phyloP scores from a whole-genome alignment of 2,888 invertebrate genomes.

The Trachelus stipa region DNA sequence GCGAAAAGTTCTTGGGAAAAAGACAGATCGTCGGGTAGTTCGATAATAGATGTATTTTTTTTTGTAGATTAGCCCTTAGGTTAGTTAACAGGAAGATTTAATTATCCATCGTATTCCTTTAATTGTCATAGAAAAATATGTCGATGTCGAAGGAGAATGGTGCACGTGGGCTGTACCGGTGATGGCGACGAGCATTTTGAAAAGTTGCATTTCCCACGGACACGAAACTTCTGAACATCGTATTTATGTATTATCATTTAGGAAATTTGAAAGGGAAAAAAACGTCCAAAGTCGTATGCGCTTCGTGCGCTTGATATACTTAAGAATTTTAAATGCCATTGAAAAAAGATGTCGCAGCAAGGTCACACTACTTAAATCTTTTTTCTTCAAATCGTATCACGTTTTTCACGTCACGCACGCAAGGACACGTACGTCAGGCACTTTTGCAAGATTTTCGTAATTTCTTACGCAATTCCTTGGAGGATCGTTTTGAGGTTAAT shows the following conservation, averaged over 20 bases:
- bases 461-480: not conserved
- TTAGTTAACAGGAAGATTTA: not conserved
- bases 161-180: not conserved
- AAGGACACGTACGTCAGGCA: not conserved
- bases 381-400: not conserved
- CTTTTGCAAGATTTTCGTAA: not conserved
- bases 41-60: not conserved
- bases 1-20: not conserved
- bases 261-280: not conserved
- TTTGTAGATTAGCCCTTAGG: not conserved
- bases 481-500: not conserved
- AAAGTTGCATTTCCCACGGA: not conserved
- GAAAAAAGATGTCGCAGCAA: not conserved
- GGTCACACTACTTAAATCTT: not conserved
- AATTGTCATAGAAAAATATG: not conserved
- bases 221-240: not conserved
- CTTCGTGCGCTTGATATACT: not conserved
- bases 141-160: not conserved
- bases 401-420: constrained; percentile 1
- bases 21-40: not conserved
- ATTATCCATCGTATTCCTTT: not conserved
- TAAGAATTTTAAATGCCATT: not conserved
- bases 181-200: not conserved
- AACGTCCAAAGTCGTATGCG: no score
- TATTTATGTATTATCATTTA: not conserved